Conservation (phyloP, 2,113 vertebrate genomes). For the Neogobius melanostomus region DNA sequence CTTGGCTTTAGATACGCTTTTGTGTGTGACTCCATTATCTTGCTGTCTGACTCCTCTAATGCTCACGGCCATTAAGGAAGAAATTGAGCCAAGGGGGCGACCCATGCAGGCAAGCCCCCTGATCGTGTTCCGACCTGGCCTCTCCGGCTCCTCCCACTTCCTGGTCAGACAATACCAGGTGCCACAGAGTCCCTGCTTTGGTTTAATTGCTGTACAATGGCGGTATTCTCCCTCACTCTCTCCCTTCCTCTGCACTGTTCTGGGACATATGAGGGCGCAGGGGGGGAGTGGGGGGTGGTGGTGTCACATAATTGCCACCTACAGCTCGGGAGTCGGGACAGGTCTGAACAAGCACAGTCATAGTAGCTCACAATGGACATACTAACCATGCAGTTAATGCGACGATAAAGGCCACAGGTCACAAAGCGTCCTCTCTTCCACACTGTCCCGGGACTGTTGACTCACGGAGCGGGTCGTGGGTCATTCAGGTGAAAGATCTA, state of each 20-base stretch:
- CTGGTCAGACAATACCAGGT: constrained; percentile 59
- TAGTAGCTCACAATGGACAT: constrained; percentile 46
- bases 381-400: constrained; percentile 56
- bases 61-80: constrained; percentile 19
- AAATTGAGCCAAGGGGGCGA: constrained; percentile 19
- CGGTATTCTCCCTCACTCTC: constrained; percentile 49
- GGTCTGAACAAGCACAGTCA: constrained; percentile 38
- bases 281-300: constrained; percentile 22
- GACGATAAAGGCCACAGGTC: constrained; percentile 48
- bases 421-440: constrained; percentile 54
- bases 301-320: constrained; percentile 67
- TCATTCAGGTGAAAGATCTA: constrained; percentile 56
- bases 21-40: not conserved
- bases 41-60: constrained; percentile 48
- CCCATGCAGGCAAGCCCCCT: constrained; percentile 33
- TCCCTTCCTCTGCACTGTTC: not conserved
- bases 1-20: not conserved
- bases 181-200: constrained; percentile 27
- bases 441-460: constrained; percentile 42
- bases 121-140: constrained; percentile 63
- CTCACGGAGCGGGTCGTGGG: constrained; percentile 45
- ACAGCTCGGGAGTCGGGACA: constrained; percentile 33
- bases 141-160: constrained; percentile 47
- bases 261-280: constrained; percentile 25
- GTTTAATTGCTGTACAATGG: constrained; percentile 68